phyloP scores from a whole-genome alignment of 2,888 invertebrate species.

The Lysandra coridon region DNA sequence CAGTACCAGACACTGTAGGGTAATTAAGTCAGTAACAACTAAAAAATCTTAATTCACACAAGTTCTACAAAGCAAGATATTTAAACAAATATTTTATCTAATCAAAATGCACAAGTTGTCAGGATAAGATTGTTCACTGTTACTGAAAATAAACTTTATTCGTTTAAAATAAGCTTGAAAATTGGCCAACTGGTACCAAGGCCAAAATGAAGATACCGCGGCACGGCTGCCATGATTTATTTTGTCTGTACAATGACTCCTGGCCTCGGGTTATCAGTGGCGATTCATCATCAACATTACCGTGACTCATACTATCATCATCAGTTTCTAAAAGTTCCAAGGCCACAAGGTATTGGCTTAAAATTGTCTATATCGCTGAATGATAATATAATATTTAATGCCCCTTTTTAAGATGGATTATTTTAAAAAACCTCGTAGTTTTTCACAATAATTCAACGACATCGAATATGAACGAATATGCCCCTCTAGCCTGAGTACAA shows the following conservation, averaged over 20 bases:
- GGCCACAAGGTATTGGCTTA: no score
- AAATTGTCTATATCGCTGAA: no score
- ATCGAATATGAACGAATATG: no score
- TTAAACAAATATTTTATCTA: not conserved
- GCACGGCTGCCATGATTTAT: not conserved
- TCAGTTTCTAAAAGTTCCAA: no score
- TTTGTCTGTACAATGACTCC: slow-evolving; percentile 1
- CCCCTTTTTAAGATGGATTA: no score
- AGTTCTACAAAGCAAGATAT: not conserved
- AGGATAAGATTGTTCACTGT: not conserved
- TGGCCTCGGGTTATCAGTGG: slow-evolving; percentile 6
- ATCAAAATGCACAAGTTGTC: slow-evolving; percentile 8
- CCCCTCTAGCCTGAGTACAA: no score
- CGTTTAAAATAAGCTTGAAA: not conserved
- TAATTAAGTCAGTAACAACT: not conserved
- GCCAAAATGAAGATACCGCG: slow-evolving; percentile 6
- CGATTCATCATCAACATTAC: not conserved
- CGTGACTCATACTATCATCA: not conserved
- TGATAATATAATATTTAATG: no score
- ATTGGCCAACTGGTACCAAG: not conserved
- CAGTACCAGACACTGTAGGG: not conserved
- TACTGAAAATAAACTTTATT: not conserved
- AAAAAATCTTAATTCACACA: not conserved
- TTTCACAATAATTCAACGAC: no score
- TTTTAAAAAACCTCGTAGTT: no score